Evolutionary conservation across 2,797 vertebrate species (phyloP).

Genomic region (Pipistrellus kuhlii): DNA sequence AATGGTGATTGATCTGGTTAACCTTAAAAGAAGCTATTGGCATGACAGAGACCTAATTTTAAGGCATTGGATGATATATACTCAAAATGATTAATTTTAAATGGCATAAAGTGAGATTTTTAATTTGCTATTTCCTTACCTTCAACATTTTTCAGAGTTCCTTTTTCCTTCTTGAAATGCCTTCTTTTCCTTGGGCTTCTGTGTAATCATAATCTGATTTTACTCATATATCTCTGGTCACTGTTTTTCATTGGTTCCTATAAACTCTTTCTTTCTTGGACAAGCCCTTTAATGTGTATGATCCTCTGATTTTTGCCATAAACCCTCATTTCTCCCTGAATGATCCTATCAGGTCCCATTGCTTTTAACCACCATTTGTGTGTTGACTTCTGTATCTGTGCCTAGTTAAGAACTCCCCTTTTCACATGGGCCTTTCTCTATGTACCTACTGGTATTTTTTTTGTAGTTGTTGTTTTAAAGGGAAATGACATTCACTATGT

Average conservation of each 20-base stretch:
- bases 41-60: conserved; percentile 17
- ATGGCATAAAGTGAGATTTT: conserved; percentile 51
- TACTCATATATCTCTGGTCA: not conserved
- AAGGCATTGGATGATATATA: conserved; percentile 7
- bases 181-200: conserved; percentile 10
- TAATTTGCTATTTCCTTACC: not conserved
- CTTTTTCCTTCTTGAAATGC: conserved; percentile 45
- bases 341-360: not conserved
- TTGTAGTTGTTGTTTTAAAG: not conserved
- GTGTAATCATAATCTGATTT: conserved; percentile 10
- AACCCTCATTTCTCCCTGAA: not conserved
- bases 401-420: not conserved
- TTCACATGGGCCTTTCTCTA: not conserved
- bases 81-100: conserved; percentile 54
- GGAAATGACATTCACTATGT: not conserved
- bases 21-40: conserved; percentile 10
- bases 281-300: not conserved
- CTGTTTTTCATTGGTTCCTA: conserved; percentile 4
- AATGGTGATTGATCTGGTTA: not conserved
- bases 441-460: conserved; percentile 17
- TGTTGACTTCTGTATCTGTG: not conserved
- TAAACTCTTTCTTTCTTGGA: not conserved
- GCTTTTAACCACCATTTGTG: not conserved
- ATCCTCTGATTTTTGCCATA: conserved; percentile 15
- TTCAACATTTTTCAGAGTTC: conserved; percentile 37